phyloP scores from a whole-genome alignment of 2,797 vertebrate genomes.

The Trichosurus vulpecula region DNA sequence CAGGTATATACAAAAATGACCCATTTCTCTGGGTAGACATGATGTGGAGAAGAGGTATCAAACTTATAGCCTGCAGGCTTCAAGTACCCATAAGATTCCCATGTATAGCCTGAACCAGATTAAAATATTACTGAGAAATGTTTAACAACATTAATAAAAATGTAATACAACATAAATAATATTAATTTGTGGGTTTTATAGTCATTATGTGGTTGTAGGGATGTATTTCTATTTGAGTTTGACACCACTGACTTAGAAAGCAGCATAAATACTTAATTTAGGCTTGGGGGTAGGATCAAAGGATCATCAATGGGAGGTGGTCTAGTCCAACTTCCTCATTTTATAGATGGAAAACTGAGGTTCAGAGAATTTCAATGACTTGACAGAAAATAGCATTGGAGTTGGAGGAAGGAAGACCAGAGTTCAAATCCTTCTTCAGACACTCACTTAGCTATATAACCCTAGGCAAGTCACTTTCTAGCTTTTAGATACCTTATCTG shows the following conservation, averaged over 20 bases:
- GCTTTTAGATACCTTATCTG: background rate
- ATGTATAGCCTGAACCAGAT: background rate
- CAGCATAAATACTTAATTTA: background rate
- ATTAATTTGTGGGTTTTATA: background rate
- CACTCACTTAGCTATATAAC: background rate
- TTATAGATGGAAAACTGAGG: background rate
- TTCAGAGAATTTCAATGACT: background rate
- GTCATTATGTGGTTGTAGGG: background rate
- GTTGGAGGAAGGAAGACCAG: background rate
- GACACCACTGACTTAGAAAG: background rate
- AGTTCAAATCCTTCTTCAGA: background rate
- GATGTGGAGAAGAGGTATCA: conserved; percentile 23
- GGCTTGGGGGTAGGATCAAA: background rate
- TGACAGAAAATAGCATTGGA: background rate
- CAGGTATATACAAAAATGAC: conserved; percentile 10
- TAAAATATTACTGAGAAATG: background rate
- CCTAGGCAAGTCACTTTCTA: background rate
- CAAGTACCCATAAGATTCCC: background rate
- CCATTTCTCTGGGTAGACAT: conserved; percentile 14
- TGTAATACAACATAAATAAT: background rate
- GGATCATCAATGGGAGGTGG: background rate
- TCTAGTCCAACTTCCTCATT: background rate
- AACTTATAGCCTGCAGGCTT: background rate
- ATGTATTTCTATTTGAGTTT: background rate
- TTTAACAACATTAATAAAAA: background rate